Percentiles rank a stretch among this genome's conserved stretches.
Conservation (phyloP, 1,140 invertebrate species). For the Acyrthosiphon pisum region DNA sequence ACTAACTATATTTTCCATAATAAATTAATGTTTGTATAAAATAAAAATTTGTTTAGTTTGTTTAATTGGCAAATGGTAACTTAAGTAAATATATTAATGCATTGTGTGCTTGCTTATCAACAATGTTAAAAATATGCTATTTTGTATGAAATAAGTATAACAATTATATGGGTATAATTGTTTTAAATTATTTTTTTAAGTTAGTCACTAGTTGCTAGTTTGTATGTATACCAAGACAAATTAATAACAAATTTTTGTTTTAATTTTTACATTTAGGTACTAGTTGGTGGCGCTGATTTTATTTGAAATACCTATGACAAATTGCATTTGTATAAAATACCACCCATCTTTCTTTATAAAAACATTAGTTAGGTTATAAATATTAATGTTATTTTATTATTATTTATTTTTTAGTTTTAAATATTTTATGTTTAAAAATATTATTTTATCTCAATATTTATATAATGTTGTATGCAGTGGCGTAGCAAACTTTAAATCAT, state of each 20-base stretch:
- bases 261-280: neutral
- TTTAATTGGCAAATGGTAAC: neutral
- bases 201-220: neutral
- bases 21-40: neutral
- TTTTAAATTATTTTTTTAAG: neutral
- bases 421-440: neutral
- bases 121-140: neutral
- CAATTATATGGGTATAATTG: neutral
- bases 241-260: neutral
- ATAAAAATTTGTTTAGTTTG: neutral
- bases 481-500: too few species aligned
- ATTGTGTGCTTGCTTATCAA: neutral
- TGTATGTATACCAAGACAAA: neutral
- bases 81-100: neutral
- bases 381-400: neutral
- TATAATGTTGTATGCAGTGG: neutral
- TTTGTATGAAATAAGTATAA: neutral
- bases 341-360: too few species aligned
- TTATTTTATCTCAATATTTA: neutral
- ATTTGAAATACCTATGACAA: neutral
- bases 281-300: neutral
- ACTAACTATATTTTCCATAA: neutral
- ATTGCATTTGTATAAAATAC: neutral
- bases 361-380: too few species aligned
- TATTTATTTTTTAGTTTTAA: neutral